Evolutionary conservation across 2,888 invertebrate genomes (phyloP), one percentile per base, ranked within the genome.

Genomic region (Achlya flavicornis): DNA sequence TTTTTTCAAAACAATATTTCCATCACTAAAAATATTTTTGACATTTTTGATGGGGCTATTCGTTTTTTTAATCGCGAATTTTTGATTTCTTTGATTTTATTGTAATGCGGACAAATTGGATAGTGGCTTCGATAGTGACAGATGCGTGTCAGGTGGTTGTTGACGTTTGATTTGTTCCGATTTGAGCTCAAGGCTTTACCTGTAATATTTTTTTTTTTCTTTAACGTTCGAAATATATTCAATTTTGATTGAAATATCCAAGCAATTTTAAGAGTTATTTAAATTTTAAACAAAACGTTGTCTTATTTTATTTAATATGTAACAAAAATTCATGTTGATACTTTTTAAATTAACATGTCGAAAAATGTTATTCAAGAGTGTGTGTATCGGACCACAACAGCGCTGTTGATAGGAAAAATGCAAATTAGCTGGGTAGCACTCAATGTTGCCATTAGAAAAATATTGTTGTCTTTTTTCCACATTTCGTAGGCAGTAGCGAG

Each of bases 401-500:
- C 41, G 63, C 66, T 66, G 66, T 69, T 70, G 72, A 60, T 66
- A 65, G 53, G n/a, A 64, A 67, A 69, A 69, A 10, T 46, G 58
- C 59, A 62, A 73, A 70, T 71, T 74, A 65, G 79, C 70, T 65
- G 72, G 66, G 26, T 84, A 68, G 66, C 68, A 66, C 46, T 7
- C 63, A 86, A 87, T 92, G 92, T 92, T 92, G 90, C 91, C 80
- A 88, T 69, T 74, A 71, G 63, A 84, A 90, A 92, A 92, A 92
- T 88, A 77, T 72, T 80, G 80, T 86, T 85, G 78, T 88, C 88
- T 87, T 88, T 89, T 87, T 89, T 89, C 81, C 88, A 84, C 87
- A 79, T 86, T 80, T 84, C 83, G 80, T 80, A 85, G 90, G 89
- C 92, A 93, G 93, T 93, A 89, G 91, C 92, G 88, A 89, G 89